These are phyloP conservation scores for Brachyptera risi DNA, from an alignment of 2,888 invertebrate species.

Conservation along the genomic window DNA sequence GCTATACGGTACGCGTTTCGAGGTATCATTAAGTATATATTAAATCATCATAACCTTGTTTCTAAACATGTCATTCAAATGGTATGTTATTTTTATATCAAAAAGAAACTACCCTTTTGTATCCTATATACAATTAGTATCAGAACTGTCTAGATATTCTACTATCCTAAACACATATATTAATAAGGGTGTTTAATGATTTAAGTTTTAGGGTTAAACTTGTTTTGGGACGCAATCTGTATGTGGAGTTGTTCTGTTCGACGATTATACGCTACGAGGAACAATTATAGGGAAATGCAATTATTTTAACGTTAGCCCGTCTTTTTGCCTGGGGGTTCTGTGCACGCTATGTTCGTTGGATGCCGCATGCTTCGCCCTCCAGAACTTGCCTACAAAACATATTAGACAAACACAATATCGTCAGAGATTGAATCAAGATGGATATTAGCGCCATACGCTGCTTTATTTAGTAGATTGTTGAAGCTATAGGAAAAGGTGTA, in stretches of 20 bases:
- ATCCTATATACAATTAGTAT: no score
- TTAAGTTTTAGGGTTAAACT: constrained; percentile 1
- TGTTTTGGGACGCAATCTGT: background rate
- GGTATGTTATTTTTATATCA: background rate
- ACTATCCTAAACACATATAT: no score
- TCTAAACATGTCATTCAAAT: background rate
- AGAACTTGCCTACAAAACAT: no score
- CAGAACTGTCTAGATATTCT: no score
- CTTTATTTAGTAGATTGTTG: no score
- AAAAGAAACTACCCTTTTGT: constrained; percentile 1
- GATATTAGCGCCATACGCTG: no score
- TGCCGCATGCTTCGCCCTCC: no score
- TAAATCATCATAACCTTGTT: no score
- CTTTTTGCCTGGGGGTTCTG: background rate
- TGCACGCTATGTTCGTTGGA: constrained; percentile 10
- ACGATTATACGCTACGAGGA: constrained; percentile 9
- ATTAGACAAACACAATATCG: no score
- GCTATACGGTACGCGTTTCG: no score
- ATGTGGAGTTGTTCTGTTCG: background rate
- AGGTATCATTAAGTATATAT: background rate
- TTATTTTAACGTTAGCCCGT: constrained; percentile 14
- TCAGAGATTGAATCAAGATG: no score
- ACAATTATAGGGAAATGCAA: constrained; percentile 20
- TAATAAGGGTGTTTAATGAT: constrained; percentile 9
- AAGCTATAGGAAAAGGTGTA: no score